Conservation (phyloP, 2,797 vertebrate genomes). For the Sebastes itinus region DNA sequence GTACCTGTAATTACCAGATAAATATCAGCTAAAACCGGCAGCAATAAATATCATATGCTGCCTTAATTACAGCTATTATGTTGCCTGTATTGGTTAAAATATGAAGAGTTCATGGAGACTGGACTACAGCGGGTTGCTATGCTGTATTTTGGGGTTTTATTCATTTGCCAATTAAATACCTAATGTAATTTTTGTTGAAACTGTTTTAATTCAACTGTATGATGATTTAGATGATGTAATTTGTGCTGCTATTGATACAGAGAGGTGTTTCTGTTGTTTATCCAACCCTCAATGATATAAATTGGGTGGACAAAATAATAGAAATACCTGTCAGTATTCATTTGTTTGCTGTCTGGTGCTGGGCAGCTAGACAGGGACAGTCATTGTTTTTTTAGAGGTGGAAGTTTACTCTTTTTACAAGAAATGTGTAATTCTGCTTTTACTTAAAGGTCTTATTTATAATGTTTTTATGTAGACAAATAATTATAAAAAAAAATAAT, state of each 20-base stretch:
- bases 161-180: not conserved
- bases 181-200: not conserved
- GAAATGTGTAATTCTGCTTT: not conserved
- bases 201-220: not conserved
- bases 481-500: no score
- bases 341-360: not conserved
- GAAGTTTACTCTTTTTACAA: not conserved
- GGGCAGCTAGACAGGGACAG: not conserved
- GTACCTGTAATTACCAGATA: slow-evolving; percentile 64
- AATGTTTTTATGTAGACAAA: no score
- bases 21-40: slow-evolving; percentile 55
- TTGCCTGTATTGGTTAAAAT: slow-evolving; percentile 8
- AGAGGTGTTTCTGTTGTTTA: no score
- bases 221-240: not conserved
- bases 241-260: no score
- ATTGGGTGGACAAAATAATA: not conserved
- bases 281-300: not conserved
- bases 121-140: not conserved
- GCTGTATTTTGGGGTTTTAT: not conserved
- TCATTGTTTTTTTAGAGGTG: not conserved
- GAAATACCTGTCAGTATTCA: not conserved
- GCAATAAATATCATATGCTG: slow-evolving; percentile 59
- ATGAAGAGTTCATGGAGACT: not conserved
- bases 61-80: slow-evolving; percentile 22
- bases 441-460: not conserved